Base-by-base conservation (phyloP, 2,888 invertebrate genomes). In the Drosophila merina region DNA sequence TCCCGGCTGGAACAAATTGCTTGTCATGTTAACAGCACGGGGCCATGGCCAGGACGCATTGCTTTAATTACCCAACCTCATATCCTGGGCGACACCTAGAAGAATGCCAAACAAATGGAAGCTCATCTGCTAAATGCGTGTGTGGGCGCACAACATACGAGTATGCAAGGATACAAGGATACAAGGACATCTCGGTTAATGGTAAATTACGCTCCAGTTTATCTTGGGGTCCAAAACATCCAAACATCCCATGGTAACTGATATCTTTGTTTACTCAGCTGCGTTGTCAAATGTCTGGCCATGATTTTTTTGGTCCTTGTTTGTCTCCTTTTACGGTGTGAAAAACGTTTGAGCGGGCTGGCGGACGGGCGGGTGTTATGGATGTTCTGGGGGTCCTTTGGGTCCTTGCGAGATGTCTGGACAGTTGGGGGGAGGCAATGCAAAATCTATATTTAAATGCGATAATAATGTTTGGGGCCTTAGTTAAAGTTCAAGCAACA, bases 201-300 rank as follows among this genome's bases (percentile, higher is more conserved):
- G 38, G 62, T 40, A 60, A 60, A 55, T 70, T 47, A 47, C 59
- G 45, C 38, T 33, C 45, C 36, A 45, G 40, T 45, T 48, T 60
- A 71, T 70, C 57, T 36, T 2, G n/a, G 25, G 8, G n/a, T 26
- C 31, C 20, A 12, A 12, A 45, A 33, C 20, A n/a, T 60, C 36
- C 36, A 12, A 45, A 33, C 26, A n/a, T 60, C 36, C 36, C 38
- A 12, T 38, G 69, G 66, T 71, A 80, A 80, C 57, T 67, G 68
- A 77, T 75, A 75, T 80, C 44, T 58, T 62, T 83, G 77, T 74
- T 74, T 80, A 64, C 63, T 25, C 57, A 50, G 51, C 49, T 55
- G 59, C 47, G 33, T 59, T 62, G 52, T 47, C 56, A 55, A 58
- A 45, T 60, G 71, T 58, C 52, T 45, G 47, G 26, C 44, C 38